Conservation (phyloP, 2,888 invertebrate genomes). For the Frankliniella fusca region DNA sequence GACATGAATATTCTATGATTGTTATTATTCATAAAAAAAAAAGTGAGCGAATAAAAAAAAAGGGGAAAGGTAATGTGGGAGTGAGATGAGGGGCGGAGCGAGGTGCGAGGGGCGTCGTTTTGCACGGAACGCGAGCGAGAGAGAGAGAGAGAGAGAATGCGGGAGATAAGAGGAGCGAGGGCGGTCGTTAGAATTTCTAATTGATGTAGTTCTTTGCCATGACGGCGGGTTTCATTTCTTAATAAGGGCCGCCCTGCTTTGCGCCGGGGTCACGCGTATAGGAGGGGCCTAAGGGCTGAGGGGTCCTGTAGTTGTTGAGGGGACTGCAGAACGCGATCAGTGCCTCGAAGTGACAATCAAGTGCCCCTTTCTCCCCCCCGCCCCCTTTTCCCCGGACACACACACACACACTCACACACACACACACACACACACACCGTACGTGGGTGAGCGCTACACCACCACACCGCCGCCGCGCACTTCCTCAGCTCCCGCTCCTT, state of each 20-base stretch:
- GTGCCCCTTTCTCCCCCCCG: neutral
- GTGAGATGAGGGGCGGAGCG: neutral
- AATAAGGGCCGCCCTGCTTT: constrained; percentile 4
- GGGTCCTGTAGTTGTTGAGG: too few species aligned
- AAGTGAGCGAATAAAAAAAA: too few species aligned
- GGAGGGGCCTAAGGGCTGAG: too few species aligned
- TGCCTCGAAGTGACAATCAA: neutral
- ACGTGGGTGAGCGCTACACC: neutral
- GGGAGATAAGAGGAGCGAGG: neutral
- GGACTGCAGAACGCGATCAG: too few species aligned
- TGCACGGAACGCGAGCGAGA: neutral
- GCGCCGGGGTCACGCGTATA: neutral
- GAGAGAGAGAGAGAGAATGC: neutral
- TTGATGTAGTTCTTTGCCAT: constrained; percentile 5
- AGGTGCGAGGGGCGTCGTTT: neutral
- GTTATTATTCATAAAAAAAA: constrained; percentile 24
- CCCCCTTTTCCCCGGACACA: too few species aligned
- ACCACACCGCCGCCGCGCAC: neutral
- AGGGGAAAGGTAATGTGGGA: neutral
- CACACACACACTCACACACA: too few species aligned
- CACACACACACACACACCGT: neutral
- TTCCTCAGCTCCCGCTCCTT: neutral
- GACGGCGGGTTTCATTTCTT: constrained; percentile 5
- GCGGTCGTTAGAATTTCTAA: constrained; percentile 21
- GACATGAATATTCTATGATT: constrained; percentile 25